These are phyloP conservation scores for Ennomos erosarius DNA, from an alignment of 2,888 invertebrate genomes.

Conservation along the genomic window DNA sequence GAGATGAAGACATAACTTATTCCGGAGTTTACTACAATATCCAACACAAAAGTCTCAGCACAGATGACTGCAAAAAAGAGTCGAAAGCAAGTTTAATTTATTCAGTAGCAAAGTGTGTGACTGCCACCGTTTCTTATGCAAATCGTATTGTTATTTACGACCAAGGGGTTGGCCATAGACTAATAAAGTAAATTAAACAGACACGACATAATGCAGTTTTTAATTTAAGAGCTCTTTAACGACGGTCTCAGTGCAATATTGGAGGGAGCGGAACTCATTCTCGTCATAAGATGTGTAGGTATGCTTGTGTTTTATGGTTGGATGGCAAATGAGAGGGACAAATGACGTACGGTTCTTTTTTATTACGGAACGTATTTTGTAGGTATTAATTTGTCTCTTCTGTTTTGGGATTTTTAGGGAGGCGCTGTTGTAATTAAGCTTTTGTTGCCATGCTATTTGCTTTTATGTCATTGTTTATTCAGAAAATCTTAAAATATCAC, in stretches of 20 bases:
- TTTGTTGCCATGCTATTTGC: too few species aligned
- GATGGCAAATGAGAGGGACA: constrained; percentile 38
- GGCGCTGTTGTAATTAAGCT: neutral
- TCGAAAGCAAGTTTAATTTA: constrained; percentile 57
- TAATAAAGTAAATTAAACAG: constrained; percentile 53
- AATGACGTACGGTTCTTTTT: constrained; percentile 32
- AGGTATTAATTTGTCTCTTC: constrained; percentile 20
- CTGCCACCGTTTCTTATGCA: constrained; percentile 76
- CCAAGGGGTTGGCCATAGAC: constrained; percentile 63
- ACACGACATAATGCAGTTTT: constrained; percentile 41
- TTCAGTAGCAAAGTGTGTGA: constrained; percentile 71
- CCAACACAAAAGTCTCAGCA: constrained; percentile 26
- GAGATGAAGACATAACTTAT: constrained; percentile 26
- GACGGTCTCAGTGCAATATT: constrained; percentile 34
- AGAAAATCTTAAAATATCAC: too few species aligned
- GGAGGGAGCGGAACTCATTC: constrained; percentile 36
- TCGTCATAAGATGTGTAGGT: constrained; percentile 34
- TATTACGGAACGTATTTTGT: constrained; percentile 19
- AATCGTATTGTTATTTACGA: constrained; percentile 76
- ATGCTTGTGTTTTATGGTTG: constrained; percentile 20
- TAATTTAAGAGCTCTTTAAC: constrained; percentile 41
- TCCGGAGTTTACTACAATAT: constrained; percentile 27
- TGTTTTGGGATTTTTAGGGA: constrained; percentile 12
- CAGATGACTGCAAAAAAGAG: constrained; percentile 32
- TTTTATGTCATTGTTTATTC: too few species aligned